Evolutionary conservation across 2,888 invertebrate genomes (phyloP).

Genomic region (Drosophila rellima): DNA sequence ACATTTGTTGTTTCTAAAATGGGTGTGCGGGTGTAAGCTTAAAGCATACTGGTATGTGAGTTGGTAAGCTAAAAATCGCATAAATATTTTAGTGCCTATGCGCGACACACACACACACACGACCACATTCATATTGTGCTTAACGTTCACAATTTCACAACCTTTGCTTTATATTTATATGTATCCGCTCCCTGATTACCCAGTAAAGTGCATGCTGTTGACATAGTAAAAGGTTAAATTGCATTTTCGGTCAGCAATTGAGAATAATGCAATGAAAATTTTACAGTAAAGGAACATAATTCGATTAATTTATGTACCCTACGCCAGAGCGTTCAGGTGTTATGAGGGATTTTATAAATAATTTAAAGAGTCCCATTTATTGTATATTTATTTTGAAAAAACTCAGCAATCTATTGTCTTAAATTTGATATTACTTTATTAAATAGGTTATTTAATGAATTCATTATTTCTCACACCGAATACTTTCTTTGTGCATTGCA

Average conservation of each 20-base stretch:
- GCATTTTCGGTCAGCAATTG: slow-evolving; percentile 50
- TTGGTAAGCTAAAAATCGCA: slow-evolving; percentile 47
- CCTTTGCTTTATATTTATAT: slow-evolving; percentile 40
- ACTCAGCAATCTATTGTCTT: background rate
- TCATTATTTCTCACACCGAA: background rate
- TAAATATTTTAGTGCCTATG: slow-evolving; percentile 74
- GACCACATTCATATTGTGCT: slow-evolving; percentile 34
- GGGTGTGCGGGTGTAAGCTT: background rate
- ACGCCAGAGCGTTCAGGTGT: background rate
- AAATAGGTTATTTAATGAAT: background rate
- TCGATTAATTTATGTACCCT: slow-evolving; percentile 19
- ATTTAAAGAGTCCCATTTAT: too few species aligned
- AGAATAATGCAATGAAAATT: slow-evolving; percentile 15
- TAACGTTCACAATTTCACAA: background rate
- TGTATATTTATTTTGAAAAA: background rate
- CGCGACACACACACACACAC: slow-evolving; percentile 29
- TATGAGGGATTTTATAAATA: background rate
- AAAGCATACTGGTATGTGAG: slow-evolving; percentile 6
- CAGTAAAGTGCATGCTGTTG: background rate
- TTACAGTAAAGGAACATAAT: background rate
- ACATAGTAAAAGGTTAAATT: slow-evolving; percentile 4
- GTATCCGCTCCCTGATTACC: slow-evolving; percentile 30
- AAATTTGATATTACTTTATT: background rate
- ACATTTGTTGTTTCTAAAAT: slow-evolving; percentile 22
- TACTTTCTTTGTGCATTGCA: slow-evolving; percentile 77